Percentiles rank a stretch among this genome's conserved stretches.
phyloP scores from a whole-genome alignment of 2,113 vertebrate genomes.

The Triplophysa dalaica region DNA sequence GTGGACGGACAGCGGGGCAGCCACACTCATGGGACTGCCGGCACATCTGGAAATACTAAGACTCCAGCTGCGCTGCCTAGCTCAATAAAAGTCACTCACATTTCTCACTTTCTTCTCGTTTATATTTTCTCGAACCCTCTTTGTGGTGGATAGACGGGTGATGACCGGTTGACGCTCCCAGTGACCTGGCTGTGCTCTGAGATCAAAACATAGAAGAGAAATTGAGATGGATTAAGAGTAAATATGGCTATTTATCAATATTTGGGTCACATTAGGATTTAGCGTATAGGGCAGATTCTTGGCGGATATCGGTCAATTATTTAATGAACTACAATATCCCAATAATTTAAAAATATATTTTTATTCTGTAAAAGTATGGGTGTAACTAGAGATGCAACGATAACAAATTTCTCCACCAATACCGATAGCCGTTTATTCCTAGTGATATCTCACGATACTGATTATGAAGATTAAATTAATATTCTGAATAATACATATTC shows the following conservation, averaged over 20 bases:
- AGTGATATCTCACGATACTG: too few species aligned
- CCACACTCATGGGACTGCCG: slow-evolving; percentile 12
- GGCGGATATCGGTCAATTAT: too few species aligned
- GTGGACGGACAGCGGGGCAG: slow-evolving; percentile 39
- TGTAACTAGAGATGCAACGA: too few species aligned
- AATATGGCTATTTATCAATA: not conserved
- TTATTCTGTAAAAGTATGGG: too few species aligned
- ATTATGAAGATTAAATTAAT: too few species aligned
- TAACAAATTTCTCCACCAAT: too few species aligned
- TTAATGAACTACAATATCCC: too few species aligned
- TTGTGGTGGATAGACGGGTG: slow-evolving; percentile 8
- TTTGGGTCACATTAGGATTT: not conserved
- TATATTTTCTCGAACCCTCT: slow-evolving; percentile 18
- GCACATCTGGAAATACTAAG: slow-evolving; percentile 53
- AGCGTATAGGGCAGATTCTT: too few species aligned
- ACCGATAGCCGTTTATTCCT: too few species aligned
- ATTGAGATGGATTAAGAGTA: slow-evolving; percentile 16
- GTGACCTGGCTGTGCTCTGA: not conserved
- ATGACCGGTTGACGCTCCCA: slow-evolving; percentile 11
- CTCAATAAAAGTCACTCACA: slow-evolving; percentile 49
- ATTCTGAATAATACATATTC: too few species aligned
- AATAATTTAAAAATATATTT: too few species aligned
- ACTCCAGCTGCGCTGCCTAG: slow-evolving; percentile 19
- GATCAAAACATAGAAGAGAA: not conserved
- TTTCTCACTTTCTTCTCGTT: slow-evolving; percentile 28